Evolutionary conservation across 92 coral and sea anemone genomes (phyloP).

Genomic region (Chrysogorgia sp.): DNA sequence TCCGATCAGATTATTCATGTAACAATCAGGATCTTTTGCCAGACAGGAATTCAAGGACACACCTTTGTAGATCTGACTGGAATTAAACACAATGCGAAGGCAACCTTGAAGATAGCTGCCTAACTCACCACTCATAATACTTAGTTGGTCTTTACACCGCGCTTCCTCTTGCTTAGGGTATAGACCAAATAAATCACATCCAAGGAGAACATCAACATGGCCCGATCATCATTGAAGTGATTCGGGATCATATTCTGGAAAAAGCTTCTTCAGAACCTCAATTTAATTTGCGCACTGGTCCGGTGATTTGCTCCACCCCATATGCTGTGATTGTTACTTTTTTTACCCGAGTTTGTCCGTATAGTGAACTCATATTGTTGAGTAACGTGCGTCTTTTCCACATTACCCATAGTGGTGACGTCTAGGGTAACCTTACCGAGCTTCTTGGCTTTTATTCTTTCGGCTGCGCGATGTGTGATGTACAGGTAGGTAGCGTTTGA

Average conservation of each 20-base stretch:
- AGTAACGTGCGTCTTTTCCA: slow-evolving; percentile 42
- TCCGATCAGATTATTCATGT: too few relatives aligned
- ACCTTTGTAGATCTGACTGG: slow-evolving; percentile 25
- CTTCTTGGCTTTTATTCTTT: slow-evolving; percentile 45
- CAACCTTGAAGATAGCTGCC: slow-evolving; percentile 62
- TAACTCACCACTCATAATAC: slow-evolving; percentile 58
- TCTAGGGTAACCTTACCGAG: slow-evolving; percentile 36
- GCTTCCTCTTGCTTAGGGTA: slow-evolving; percentile 67
- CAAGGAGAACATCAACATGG: slow-evolving; percentile 56
- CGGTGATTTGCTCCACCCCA: slow-evolving; percentile 63
- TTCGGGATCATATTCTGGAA: slow-evolving; percentile 56
- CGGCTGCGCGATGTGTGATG: slow-evolving; percentile 48
- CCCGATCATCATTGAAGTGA: slow-evolving; percentile 48
- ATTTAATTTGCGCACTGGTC: slow-evolving; percentile 45
- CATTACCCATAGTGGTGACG: slow-evolving; percentile 51
- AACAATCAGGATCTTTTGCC: slow-evolving; percentile 36
- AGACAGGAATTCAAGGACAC: slow-evolving; percentile 38
- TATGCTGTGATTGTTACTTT: too few relatives aligned
- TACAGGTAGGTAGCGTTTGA: slow-evolving; percentile 52
- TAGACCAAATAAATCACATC: slow-evolving; percentile 59
- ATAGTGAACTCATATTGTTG: slow-evolving; percentile 56
- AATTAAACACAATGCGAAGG: slow-evolving; percentile 51
- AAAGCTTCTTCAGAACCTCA: slow-evolving; percentile 35
- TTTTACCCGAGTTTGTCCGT: slow-evolving; percentile 50
- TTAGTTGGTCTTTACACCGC: slow-evolving; percentile 54